Evolutionary conservation across 2,113 vertebrate species (phyloP), one percentile per base, ranked within the genome.

Genomic region (Nothocercus julius): DNA sequence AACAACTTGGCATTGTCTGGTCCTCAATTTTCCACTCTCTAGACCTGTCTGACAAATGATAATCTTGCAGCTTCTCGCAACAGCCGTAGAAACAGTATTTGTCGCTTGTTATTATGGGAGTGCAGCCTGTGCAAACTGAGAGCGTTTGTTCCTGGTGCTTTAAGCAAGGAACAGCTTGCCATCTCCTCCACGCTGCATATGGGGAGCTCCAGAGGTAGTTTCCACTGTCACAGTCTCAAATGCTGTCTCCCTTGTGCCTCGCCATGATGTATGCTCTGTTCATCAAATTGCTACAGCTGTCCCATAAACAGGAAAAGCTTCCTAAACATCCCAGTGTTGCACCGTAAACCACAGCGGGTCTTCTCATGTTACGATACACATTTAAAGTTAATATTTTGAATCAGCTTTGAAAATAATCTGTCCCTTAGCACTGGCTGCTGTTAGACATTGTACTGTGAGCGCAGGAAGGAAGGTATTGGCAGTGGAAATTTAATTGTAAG

Each of bases 181-280:
- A 3, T 80, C 68, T 94, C 82, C 73, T 95, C 81, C 1, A 1
- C 2, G 9, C 69, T 93, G 80, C 95, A 94, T 66, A 80, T 84
- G 86, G 92, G 92, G 94, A 97, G 93, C 81, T 92, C 77, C 94
- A 90, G 92, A 93, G 89, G 95, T 94, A 95, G 86, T 93, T 96
- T 92, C 94, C 93, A 66, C 85, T 95, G 95, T 96, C 92, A 93
- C 92, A 77, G 1, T 89, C 84, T 94, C 82, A 85, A 92, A 83
- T 95, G 67, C 90, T 92, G 85, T 66, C 56, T 96, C 94, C 87
- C 82, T 90, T 67, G 83, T 93, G 94, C 90, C 86, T 94, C 34
- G 4, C 91, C 79, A 56, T 85, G 90, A 83, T 90, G 88, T 90
- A 87, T 85, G 56, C 83, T 95, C 91, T 94, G 78, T 86, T 94